Base-by-base conservation (phyloP, 2,888 invertebrate genomes). In the Tridacna gigas region DNA sequence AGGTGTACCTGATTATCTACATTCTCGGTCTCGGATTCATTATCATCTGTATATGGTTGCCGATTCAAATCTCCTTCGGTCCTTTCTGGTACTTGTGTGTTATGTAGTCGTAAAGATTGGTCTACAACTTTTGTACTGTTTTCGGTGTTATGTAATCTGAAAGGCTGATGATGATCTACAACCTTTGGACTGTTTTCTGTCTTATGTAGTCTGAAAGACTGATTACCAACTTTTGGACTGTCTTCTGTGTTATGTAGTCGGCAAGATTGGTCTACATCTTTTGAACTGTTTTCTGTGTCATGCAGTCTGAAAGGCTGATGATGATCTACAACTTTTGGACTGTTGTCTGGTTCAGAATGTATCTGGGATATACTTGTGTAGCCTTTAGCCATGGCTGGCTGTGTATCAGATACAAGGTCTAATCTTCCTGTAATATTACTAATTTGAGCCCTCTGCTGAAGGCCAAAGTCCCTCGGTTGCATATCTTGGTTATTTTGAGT, bases 281-380 rank as follows among this genome's bases (percentile, higher is more conserved):
- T n/a, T n/a, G n/a, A n/a, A n/a, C n/a, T n/a, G n/a, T n/a, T n/a
- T n/a, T n/a, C n/a, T 15, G 15, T 13, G 51, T 51, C 15, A n/a
- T n/a, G n/a, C n/a, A n/a, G n/a, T n/a, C n/a, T n/a, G n/a, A n/a
- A n/a, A n/a, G n/a, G n/a, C n/a, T n/a, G n/a, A n/a, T n/a, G n/a
- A n/a, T n/a, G n/a, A n/a, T n/a, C n/a, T n/a, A n/a, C n/a, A n/a
- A n/a, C n/a, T n/a, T n/a, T n/a, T n/a, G n/a, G n/a, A n/a, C n/a
- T n/a, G n/a, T n/a, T n/a, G n/a, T n/a, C 37, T 4, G 37, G 37
- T 37, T 37, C 37, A 56, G 56, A 56, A 20, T 56, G 56, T 20
- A 56, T 20, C 45, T 37, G 45, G 15, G 67, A 67, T 20, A 67
- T 67, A 67, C 67, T 67, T 15, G 67, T 37, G 12, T 45, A 67